phyloP scores from a whole-genome alignment of 2,797 vertebrate species.

The Hoplostethus atlanticus region DNA sequence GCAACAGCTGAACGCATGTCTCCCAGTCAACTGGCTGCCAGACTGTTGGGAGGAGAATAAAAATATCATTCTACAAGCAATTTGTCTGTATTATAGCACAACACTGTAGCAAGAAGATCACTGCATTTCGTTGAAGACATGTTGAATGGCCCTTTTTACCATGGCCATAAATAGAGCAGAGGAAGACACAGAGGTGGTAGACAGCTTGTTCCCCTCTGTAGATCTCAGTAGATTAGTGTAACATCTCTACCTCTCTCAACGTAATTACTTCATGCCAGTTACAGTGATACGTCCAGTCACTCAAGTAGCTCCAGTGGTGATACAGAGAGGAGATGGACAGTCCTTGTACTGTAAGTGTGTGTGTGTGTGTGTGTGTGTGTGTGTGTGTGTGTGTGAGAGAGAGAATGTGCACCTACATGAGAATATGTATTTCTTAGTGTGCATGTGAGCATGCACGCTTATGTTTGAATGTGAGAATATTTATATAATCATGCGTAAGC shows the following conservation, averaged over 20 bases:
- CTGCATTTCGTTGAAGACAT: background rate
- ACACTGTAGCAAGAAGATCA: background rate
- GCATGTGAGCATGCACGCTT: too few species aligned
- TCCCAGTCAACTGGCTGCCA: too few species aligned
- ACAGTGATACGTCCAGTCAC: constrained; percentile 57
- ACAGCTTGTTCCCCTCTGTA: constrained; percentile 24
- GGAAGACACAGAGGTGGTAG: background rate
- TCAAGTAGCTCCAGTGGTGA: constrained; percentile 60
- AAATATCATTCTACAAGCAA: too few species aligned
- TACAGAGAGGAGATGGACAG: constrained; percentile 3
- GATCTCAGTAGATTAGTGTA: constrained; percentile 54
- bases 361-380: constrained; percentile 22
- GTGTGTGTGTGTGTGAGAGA: constrained; percentile 24
- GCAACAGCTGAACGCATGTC: background rate
- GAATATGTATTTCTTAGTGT: background rate
- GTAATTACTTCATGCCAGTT: constrained; percentile 66
- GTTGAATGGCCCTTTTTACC: background rate
- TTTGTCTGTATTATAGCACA: too few species aligned
- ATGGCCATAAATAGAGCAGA: constrained; percentile 1
- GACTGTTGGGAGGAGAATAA: too few species aligned
- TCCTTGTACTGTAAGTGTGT: background rate
- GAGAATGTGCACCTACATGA: background rate
- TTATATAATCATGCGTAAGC: too few species aligned
- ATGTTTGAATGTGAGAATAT: too few species aligned
- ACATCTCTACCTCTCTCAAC: constrained; percentile 57